Conservation (phyloP, 2,888 invertebrate species). For the Temnothorax unifasciatus region DNA sequence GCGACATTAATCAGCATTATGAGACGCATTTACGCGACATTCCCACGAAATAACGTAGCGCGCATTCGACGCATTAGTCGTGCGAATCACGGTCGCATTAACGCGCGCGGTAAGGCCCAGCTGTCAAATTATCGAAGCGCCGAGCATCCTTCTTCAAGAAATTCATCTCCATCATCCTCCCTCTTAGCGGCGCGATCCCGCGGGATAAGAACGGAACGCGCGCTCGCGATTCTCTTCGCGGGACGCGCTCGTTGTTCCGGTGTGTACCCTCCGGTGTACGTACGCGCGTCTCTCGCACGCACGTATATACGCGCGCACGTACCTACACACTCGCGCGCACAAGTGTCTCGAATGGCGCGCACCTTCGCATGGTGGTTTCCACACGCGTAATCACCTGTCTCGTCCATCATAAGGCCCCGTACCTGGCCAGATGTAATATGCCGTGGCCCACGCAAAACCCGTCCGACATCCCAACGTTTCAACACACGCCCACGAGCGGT, state of each 20-base stretch:
- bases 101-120: slow-evolving; percentile 16
- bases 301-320: slow-evolving; percentile 11
- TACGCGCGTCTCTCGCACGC: not conserved
- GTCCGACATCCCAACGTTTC: slow-evolving; percentile 85
- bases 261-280: not conserved
- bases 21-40: not conserved
- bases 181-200: slow-evolving; percentile 34
- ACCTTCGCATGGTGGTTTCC: slow-evolving; percentile 81
- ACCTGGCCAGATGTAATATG: slow-evolving; percentile 83
- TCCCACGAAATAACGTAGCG: not conserved
- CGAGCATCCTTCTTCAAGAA: slow-evolving; percentile 32
- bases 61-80: not conserved
- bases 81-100: slow-evolving; percentile 20
- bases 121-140: slow-evolving; percentile 53
- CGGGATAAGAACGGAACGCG: slow-evolving; percentile 50
- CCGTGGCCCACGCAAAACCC: slow-evolving; percentile 84
- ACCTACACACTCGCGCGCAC: slow-evolving; percentile 39
- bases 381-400: slow-evolving; percentile 86
- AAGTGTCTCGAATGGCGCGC: slow-evolving; percentile 51
- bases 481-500: slow-evolving; percentile 84
- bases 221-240: slow-evolving; percentile 15
- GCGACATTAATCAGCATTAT: not conserved
- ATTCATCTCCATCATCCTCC: slow-evolving; percentile 44
- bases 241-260: slow-evolving; percentile 22
- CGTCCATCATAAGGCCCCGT: slow-evolving; percentile 83